Base-by-base conservation (phyloP, 2,113 vertebrate species). In the Leuciscus idus region DNA sequence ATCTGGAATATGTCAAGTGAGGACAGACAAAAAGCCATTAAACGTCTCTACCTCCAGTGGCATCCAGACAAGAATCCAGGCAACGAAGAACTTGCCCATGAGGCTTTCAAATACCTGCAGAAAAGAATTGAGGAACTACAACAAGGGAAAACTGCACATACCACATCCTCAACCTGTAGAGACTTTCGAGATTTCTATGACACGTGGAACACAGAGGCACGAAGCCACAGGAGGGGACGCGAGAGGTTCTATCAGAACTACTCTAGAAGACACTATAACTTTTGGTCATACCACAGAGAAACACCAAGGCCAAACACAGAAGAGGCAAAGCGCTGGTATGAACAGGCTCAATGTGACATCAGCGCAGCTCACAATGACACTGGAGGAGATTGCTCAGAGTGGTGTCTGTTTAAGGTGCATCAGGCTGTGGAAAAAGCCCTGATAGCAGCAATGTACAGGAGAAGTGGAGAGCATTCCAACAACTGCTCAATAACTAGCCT, bases 371-470 rank as follows among this genome's bases (percentile, higher is more conserved):
- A 84, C 26, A 91, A 90, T 7, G 94, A 93, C 50, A 86, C 48
- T 2, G 90, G 84, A 15, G 84, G 72, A 5, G 81, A 50, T 0
- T 92, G 87, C 84, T 94, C 94, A 6, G 95, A 96, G 83, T 96
- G 96, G 96, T 92, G 95, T 87, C 91, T 96, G 28, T 96, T 95
- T 87, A 96, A 95, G 90, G 90, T 95, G 61, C 94, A 96, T 74
- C 95, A 95, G 78, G 94, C 93, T 17, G 93, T 96, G 19, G 92
- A 96, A 87, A 96, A 96, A 85, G 92, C 95, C 74, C 93, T 96
- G 52, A 93, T 89, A 46, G 95, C 95, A 13, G 94, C 93, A 28
- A 86, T 87, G 64, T 95, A 93, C 72, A 93, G 87, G 57, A 92
- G 50, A 74, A 68, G 86, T 3, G 94, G 95, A 11, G 61, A 86